Base-by-base conservation (phyloP, 2,888 invertebrate species). In the Rhopalosiphum nymphaeae region DNA sequence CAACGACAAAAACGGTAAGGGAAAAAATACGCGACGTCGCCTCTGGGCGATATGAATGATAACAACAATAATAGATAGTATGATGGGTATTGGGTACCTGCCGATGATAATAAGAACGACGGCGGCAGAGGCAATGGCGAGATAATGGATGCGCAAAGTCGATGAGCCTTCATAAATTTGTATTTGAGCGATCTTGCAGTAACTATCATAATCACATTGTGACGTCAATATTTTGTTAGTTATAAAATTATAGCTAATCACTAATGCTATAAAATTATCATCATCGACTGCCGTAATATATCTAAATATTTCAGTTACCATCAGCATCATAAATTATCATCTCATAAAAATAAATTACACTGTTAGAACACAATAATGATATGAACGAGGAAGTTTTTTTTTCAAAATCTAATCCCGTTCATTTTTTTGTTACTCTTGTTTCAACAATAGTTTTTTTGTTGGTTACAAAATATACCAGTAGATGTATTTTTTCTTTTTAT, bases 1-100 rank as follows among this genome's bases (percentile, higher is more conserved):
- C 61, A 91, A 94, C 91, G 94, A 94, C 90, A 94, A 94, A 91
- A 91, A 86, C 49, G 94, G 94, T 94, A 94, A 94, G 42, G 25
- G 4, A 78, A 88, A 53, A 78, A 85, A 61, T 7, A 42, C 26
- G 16, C 21, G 4, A 26, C 36, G 4, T 56, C 56, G 84, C 42
- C 78, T 11, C 21, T 49, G 5, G 0, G 4, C 44, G 13, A 84
- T 61, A 46, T 44, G 42, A 56, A 91, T 29, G 84, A 84, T 84
- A 56, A 56, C 84, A 56, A 42, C 26, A 56, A 84, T 44, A 21
- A 56, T 56, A 49, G 26, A n/a, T 36, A 78, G 36, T 78, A 36
- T 78, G 53, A 46, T 78, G 53, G 36, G 21, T 78, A 78, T 21
- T 78, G 36, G 78, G 36, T 21, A 36, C 78, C 78, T 36, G 36